A percentile compares a stretch with the other conserved stretches of the same genome.
These are phyloP conservation scores for Thripadectes ignobilis DNA, from an alignment of 2,797 vertebrate species.

Conservation along the genomic window DNA sequence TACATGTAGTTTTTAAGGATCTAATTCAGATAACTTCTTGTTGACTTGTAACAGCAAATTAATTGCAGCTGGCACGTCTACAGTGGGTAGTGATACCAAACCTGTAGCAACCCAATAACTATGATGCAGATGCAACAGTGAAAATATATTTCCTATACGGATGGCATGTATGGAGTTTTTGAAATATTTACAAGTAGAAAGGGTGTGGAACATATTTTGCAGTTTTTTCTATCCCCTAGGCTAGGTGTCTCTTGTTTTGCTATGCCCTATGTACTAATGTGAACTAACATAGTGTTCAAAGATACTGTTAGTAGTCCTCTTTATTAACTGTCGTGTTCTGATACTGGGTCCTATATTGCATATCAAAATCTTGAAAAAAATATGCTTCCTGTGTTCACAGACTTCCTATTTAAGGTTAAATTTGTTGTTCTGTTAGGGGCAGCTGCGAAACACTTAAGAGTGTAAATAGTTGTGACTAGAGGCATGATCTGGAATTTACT, in stretches of 20 bases:
- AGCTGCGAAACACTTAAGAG: neutral
- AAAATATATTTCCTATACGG: neutral
- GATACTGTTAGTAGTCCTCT: accelerated
- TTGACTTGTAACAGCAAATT: neutral
- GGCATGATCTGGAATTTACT: neutral
- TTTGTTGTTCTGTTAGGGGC: neutral
- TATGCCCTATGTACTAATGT: accelerated
- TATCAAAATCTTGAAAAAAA: neutral
- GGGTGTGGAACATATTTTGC: neutral
- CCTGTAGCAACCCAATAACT: accelerated
- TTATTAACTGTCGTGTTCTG: neutral
- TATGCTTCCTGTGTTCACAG: neutral
- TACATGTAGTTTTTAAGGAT: neutral
- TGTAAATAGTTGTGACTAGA: neutral
- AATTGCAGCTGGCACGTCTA: neutral
- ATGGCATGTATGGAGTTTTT: neutral
- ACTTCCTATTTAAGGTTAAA: neutral
- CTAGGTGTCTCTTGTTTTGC: neutral
- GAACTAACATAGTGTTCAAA: neutral
- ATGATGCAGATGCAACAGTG: neutral
- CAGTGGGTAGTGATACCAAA: neutral
- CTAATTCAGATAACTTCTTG: neutral
- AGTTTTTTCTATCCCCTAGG: neutral
- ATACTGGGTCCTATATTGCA: neutral
- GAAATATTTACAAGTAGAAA: neutral